A percentile compares a stretch with the other conserved stretches of the same genome.
Evolutionary conservation across 1,140 invertebrate genomes (phyloP).

Genomic region (Penaeus indicus): DNA sequence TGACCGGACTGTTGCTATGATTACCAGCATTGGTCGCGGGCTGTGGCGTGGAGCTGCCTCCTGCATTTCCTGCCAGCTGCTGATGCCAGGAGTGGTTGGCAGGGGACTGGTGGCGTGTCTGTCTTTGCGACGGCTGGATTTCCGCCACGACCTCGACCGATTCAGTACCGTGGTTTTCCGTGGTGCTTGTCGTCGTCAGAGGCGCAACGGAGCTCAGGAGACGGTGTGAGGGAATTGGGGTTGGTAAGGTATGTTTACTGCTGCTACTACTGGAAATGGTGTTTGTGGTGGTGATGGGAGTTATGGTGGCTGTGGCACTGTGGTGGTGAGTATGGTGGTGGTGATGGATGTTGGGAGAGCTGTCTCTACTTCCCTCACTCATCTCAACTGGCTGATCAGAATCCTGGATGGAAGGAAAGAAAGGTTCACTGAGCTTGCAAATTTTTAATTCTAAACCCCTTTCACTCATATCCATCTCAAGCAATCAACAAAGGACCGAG

Average conservation of each 20-base stretch:
- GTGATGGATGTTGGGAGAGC: constrained; percentile 55
- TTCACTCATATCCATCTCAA: background rate
- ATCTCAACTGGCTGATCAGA: constrained; percentile 58
- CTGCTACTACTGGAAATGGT: background rate
- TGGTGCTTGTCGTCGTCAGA: too few species aligned
- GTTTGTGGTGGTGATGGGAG: background rate
- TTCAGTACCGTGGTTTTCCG: background rate
- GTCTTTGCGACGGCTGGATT: constrained; percentile 23
- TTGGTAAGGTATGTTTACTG: background rate
- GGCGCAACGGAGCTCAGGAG: background rate
- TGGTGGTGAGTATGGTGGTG: constrained; percentile 39
- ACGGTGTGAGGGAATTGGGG: background rate
- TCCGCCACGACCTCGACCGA: background rate
- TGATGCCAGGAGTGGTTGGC: constrained; percentile 24
- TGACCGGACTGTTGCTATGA: constrained; percentile 44
- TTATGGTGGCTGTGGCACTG: background rate
- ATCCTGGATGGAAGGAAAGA: constrained; percentile 26
- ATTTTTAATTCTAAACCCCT: background rate
- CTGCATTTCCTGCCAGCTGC: constrained; percentile 13
- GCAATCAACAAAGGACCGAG: background rate
- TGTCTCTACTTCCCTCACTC: constrained; percentile 57
- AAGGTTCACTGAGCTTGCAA: background rate
- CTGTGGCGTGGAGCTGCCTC: background rate
- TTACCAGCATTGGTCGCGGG: background rate
- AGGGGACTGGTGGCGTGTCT: constrained; percentile 25